These are phyloP conservation scores for Anas platyrhynchos DNA, from an alignment of 2,113 vertebrate species.

Conservation along the genomic window DNA sequence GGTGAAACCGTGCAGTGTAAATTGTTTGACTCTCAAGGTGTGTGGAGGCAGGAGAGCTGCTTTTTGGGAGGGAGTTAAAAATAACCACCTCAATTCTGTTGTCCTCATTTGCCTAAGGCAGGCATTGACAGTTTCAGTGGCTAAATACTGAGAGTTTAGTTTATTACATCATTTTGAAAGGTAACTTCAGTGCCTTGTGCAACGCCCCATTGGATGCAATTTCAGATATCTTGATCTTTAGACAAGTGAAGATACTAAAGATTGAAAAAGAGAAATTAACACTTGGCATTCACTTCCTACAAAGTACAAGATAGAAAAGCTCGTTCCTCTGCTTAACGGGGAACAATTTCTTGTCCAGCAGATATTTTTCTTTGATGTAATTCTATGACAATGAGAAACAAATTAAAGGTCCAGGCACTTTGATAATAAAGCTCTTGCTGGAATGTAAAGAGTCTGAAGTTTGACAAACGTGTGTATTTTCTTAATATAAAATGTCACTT, in stretches of 20 bases:
- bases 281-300: background rate
- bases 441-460: background rate
- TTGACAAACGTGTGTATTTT: background rate
- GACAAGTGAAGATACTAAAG: background rate
- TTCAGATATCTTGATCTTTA: background rate
- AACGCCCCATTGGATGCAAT: background rate
- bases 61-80: background rate
- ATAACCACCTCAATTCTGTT: background rate
- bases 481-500: background rate
- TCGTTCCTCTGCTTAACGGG: background rate
- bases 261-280: background rate
- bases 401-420: background rate
- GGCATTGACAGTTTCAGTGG: background rate
- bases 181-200: background rate
- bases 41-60: background rate
- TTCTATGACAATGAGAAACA: background rate
- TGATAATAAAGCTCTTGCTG: background rate
- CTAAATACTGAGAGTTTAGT: background rate
- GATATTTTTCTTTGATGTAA: background rate
- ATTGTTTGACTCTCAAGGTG: background rate
- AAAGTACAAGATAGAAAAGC: background rate
- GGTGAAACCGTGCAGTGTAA: background rate
- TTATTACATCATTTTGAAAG: background rate
- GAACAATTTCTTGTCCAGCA: background rate
- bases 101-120: background rate